Evolutionary conservation across 2,888 invertebrate genomes (phyloP), one percentile per base, ranked within the genome.

Genomic region (Oegoconia quadripuncta): DNA sequence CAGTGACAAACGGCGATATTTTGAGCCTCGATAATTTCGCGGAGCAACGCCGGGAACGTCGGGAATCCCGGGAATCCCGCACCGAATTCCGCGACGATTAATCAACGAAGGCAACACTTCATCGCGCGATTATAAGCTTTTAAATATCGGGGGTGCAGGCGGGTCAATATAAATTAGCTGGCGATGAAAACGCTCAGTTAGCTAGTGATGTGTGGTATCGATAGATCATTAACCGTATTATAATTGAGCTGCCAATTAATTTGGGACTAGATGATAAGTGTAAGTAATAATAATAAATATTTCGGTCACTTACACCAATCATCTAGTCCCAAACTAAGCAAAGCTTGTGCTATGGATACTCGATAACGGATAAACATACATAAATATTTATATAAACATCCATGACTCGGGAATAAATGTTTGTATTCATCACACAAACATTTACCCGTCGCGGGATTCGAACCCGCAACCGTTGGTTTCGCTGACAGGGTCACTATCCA

Each of bases 41-140:
- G 14, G 32, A 34, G 26, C 23, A 31, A 37, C 38, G 36, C 38
- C 33, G 35, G 41, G 41, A 37, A 42, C 26, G 6, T 15, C 9
- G 36, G 30, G 25, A 64, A 63, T 68, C 64, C 60, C 50, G 46
- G 47, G 57, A 51, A 64, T 57, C 64, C 59, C 57, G 55, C 57
- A 55, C 52, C 59, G 59, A 65, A 71, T 68, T 60, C 58, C 52
- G 62, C 59, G 64, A 63, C 71, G 72, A 83, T 81, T 83, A 80
- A 84, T 84, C 81, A 81, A 60, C 67, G 64, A 62, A 59, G 67
- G 75, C 74, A 73, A 74, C 77, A 78, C 80, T 83, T 82, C 81
- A 77, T 81, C 75, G 80, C 59, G 72, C 82, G 81, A 84, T 84
- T 84, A 84, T 83, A 86, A 84, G 86, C 82, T 78, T 79, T 83